These are phyloP conservation scores for Gerris buenoi DNA, from an alignment of 1,140 invertebrate genomes.

Conservation along the genomic window DNA sequence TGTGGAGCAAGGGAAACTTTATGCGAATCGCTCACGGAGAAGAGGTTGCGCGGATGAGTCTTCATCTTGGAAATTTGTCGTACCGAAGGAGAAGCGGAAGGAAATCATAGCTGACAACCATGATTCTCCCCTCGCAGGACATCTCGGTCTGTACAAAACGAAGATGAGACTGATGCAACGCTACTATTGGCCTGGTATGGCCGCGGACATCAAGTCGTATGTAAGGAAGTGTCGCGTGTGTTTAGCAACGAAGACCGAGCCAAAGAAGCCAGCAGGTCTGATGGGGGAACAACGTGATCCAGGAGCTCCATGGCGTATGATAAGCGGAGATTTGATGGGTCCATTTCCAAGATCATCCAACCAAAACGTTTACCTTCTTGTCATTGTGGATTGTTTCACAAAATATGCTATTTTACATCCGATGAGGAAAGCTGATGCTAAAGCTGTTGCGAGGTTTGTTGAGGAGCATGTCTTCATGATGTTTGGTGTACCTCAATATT, in stretches of 20 bases:
- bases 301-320: slow-evolving; percentile 19
- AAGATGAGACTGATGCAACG: slow-evolving; percentile 17
- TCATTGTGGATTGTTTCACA: slow-evolving; percentile 28
- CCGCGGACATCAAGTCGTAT: slow-evolving; percentile 17
- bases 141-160: slow-evolving; percentile 28
- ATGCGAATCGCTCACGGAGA: not conserved
- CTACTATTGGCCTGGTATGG: slow-evolving; percentile 14
- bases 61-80: slow-evolving; percentile 23
- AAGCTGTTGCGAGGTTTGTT: too few species aligned
- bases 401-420: slow-evolving; percentile 28
- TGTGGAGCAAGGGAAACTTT: not conserved
- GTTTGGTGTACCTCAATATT: too few species aligned
- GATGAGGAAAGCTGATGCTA: too few species aligned
- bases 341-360: slow-evolving; percentile 14
- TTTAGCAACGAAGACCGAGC: too few species aligned
- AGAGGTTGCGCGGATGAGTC: not conserved
- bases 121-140: slow-evolving; percentile 23
- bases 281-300: slow-evolving; percentile 3
- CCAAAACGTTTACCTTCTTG: slow-evolving; percentile 25
- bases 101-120: slow-evolving; percentile 20
- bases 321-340: too few species aligned
- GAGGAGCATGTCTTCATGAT: too few species aligned
- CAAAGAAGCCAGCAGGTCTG: not conserved
- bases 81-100: slow-evolving; percentile 16
- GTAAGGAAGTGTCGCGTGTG: slow-evolving; percentile 19